phyloP scores from a whole-genome alignment of 2,113 vertebrate genomes.

The Gila orcuttii region DNA sequence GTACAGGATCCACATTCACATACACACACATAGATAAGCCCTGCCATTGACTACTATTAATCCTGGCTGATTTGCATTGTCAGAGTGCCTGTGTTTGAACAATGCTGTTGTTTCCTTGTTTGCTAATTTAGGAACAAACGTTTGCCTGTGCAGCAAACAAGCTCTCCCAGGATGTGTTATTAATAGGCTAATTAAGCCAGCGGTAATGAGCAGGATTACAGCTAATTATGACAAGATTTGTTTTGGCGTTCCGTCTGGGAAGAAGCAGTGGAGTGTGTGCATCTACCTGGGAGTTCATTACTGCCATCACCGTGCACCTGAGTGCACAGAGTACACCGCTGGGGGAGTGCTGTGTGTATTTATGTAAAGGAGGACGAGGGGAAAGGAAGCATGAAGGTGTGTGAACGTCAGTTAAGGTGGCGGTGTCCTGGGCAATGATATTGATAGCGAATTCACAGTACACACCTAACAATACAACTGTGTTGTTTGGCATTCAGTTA shows the following conservation, averaged over 20 bases:
- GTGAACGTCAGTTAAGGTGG: slow-evolving; percentile 10
- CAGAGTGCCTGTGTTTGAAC: slow-evolving; percentile 86
- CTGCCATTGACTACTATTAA: slow-evolving; percentile 67
- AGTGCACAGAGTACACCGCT: slow-evolving; percentile 78
- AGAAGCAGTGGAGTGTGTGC: slow-evolving; percentile 89
- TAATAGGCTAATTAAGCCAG: slow-evolving; percentile 99
- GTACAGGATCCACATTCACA: slow-evolving; percentile 16
- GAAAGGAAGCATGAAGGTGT: slow-evolving; percentile 29
- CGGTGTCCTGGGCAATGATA: neutral
- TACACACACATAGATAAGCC: slow-evolving; percentile 57
- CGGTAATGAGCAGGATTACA: slow-evolving; percentile 98
- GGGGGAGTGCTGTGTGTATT: slow-evolving; percentile 36
- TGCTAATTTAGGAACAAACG: slow-evolving; percentile 99
- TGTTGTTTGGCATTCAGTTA: neutral
- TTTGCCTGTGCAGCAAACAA: slow-evolving; percentile 93
- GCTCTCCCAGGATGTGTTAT: slow-evolving; percentile 96
- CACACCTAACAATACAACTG: neutral
- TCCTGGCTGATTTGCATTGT: slow-evolving; percentile 80
- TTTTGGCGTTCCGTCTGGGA: slow-evolving; percentile 94
- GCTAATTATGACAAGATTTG: slow-evolving; percentile 99
- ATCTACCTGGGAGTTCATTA: slow-evolving; percentile 95
- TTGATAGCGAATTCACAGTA: neutral
- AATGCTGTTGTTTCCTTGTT: slow-evolving; percentile 94
- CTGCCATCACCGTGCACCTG: slow-evolving; percentile 86
- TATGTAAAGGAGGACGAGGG: slow-evolving; percentile 46